Evolutionary conservation across 2,888 invertebrate species (phyloP), one percentile per base, ranked within the genome.

Genomic region (Disparrhopalites patrizii): DNA sequence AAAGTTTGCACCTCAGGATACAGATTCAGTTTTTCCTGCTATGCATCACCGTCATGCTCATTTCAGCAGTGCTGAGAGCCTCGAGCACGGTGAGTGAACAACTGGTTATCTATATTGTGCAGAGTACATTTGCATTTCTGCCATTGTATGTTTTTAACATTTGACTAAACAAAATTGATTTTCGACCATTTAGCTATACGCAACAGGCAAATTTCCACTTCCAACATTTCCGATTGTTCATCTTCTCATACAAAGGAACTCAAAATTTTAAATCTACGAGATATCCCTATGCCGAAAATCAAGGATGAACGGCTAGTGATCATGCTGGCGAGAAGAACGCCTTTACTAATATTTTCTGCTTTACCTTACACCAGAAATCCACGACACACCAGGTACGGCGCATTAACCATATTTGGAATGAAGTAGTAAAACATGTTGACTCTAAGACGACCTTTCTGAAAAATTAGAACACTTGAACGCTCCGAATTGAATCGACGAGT

Each of bases 311-410:
- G 94, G 76, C 83, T 94, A 71, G 87, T 91, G 65, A 83, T 95
- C 80, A 87, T 91, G 40, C 87, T 91, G 58, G 82, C 86, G 5
- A 77, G 77, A 64, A 86, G 86, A 75, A 87, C 87, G 65, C 94
- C 95, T 36, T 89, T 93, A 81, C 84, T 89, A 74, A 83, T 95
- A 68, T 94, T 90, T 79, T 94, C 94, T 40, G 86, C 90, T 63
- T 85, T 95, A 77, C 92, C 94, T 36, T 93, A 91, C 78, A 87
- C 68, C 13, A 23, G 68, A 23, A 63, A 61, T 55, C 52, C 40
- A 23, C 64, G 64, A 7, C 36, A 55, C 38, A 66, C 54, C 15
- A 54, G 66, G 66, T 62, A n/a, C n/a, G n/a, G n/a, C n/a, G n/a
- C 28, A 38, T 20, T n/a, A 56, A 15, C 3, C 28, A 27, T 27